Evolutionary conservation across 2,888 invertebrate genomes (phyloP).

Genomic region (Dicyrtoma fusca): DNA sequence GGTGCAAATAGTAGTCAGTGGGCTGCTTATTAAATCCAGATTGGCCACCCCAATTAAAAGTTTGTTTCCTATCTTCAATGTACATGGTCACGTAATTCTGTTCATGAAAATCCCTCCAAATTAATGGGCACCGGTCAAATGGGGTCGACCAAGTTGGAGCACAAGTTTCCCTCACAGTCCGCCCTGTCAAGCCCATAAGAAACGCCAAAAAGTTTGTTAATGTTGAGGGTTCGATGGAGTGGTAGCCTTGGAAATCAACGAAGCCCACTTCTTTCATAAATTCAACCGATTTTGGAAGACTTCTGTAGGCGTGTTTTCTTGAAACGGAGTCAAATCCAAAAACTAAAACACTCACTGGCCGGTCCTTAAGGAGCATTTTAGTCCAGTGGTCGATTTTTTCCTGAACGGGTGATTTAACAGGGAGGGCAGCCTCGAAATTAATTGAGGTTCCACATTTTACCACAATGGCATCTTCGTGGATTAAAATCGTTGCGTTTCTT

Average conservation of each 20-base stretch:
- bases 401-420: not conserved
- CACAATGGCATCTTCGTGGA: slow-evolving; percentile 6
- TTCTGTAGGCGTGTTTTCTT: slow-evolving; percentile 72
- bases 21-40: slow-evolving; percentile 73
- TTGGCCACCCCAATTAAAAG: slow-evolving; percentile 72
- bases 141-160: slow-evolving; percentile 58
- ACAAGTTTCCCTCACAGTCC: slow-evolving; percentile 45
- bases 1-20: slow-evolving; percentile 78
- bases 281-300: slow-evolving; percentile 73
- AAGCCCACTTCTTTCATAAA: slow-evolving; percentile 71
- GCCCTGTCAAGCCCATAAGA: slow-evolving; percentile 67
- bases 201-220: slow-evolving; percentile 85
- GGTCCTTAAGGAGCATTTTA: not conserved
- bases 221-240: slow-evolving; percentile 64
- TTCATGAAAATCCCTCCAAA: slow-evolving; percentile 75
- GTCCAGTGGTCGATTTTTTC: slow-evolving; percentile 30
- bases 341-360: slow-evolving; percentile 59
- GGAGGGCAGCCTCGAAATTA: slow-evolving; percentile 17
- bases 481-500: not conserved
- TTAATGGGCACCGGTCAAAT: slow-evolving; percentile 71
- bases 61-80: slow-evolving; percentile 73
- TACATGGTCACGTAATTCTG: slow-evolving; percentile 77
- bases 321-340: slow-evolving; percentile 86
- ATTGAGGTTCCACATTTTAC: slow-evolving; percentile 13
- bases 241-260: slow-evolving; percentile 73